Conservation (phyloP, 2,888 invertebrate species). For the Dugesia japonica region DNA sequence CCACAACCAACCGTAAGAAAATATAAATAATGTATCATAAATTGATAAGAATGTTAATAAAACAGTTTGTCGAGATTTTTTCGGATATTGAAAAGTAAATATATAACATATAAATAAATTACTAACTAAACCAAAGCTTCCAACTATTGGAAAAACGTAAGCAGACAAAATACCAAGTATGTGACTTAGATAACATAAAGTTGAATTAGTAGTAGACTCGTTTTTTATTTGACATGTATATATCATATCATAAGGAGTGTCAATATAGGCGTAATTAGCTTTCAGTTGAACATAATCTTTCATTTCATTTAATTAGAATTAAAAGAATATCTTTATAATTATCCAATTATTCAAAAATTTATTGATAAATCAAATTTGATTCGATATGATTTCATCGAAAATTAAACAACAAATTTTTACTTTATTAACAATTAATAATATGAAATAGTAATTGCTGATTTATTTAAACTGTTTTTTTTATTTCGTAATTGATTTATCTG, state of each 20-base stretch:
- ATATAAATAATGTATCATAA: background rate
- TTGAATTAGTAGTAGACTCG: background rate
- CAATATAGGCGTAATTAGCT: background rate
- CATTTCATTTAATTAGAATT: background rate
- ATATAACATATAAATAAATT: background rate
- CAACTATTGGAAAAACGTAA: background rate
- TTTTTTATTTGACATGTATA: background rate
- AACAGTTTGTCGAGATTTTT: background rate
- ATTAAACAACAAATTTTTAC: too few relatives aligned
- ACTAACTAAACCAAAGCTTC: background rate
- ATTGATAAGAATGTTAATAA: background rate
- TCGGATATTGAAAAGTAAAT: background rate
- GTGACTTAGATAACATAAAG: background rate
- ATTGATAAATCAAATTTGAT: too few relatives aligned
- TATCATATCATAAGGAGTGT: conserved; percentile 15
- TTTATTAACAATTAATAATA: too few relatives aligned
- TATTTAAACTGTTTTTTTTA: too few relatives aligned
- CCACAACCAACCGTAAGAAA: background rate
- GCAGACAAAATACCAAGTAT: background rate
- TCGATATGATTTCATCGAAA: too few relatives aligned
- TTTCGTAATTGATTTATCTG: too few relatives aligned
- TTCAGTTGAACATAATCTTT: background rate
- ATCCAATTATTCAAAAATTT: too few relatives aligned
- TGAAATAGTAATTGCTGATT: too few relatives aligned
- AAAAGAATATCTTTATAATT: too few relatives aligned